Evolutionary conservation across 2,888 invertebrate species (phyloP), one percentile per base, ranked within the genome.

Genomic region (Melolontha melolontha): DNA sequence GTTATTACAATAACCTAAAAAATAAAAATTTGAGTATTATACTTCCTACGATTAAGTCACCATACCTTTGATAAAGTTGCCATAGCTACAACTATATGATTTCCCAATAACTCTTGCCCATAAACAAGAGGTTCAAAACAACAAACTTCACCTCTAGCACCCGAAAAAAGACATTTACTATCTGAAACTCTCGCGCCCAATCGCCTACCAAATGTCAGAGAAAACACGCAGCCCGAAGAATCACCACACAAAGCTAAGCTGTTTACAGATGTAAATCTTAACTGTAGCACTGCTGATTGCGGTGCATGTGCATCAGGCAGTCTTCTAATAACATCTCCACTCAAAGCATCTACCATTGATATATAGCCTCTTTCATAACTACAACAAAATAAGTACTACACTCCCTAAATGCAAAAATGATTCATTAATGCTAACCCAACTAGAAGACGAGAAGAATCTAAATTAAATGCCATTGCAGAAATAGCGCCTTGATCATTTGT

Each of bases 81-180:
- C 87, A 98, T 88, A 0, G 98, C 98, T 64, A 98, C 88, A 67
- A 98, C 88, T 65, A 92, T 89, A 75, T 90, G 89, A 74, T 90
- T 90, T 77, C 90, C 90, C 73, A 94, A 83, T 12, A 93, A 79
- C 66, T 85, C 84, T 51, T 81, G 79, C 4, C 80, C 85, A 54
- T 82, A 79, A 11, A 82, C 75, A 1, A 93, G 82, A 0, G 92
- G 92, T 78, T 92, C 92, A 70, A 93, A 85, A 10, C 88, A 87
- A 77, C 91, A 91, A 51, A 95, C 96, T 87, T 99, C 99, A 0
- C 99, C 99, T 65, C 97, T 90, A 64, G 97, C 96, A 39, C 98
- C 98, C 40, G 98, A 97, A 83, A 99, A 99, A 12, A 99, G 85
- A 81, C 98, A 98, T 63, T 95, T 69, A 39, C 66, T 67, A 64